phyloP scores from a whole-genome alignment of 2,113 vertebrate genomes.

The Rafetus swinhoei region DNA sequence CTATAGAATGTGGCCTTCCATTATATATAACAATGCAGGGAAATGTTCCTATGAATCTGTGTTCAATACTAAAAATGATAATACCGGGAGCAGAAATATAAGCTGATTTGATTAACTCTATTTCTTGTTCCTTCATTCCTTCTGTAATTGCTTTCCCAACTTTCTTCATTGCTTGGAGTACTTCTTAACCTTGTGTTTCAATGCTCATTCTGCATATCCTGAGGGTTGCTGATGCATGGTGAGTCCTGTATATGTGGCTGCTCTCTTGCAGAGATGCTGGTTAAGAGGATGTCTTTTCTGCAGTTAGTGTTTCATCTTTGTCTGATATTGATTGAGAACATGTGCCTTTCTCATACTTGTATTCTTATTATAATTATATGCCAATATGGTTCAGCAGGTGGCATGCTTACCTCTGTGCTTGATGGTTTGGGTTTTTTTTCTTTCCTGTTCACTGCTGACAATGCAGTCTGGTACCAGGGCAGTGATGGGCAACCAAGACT shows the following conservation, averaged over 20 bases:
- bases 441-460: neutral
- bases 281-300: neutral
- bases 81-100: neutral
- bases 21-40: neutral
- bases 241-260: neutral
- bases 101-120: neutral
- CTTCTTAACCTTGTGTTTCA: neutral
- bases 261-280: neutral
- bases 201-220: neutral
- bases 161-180: neutral
- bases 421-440: neutral
- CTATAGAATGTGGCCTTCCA: neutral
- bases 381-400: neutral
- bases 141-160: constrained; percentile 7
- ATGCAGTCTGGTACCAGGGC: neutral
- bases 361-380: neutral
- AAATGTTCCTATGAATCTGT: neutral
- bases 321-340: neutral
- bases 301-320: neutral
- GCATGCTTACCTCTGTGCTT: fast-evolving
- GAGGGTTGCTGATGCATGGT: fast-evolving
- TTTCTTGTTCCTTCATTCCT: neutral
- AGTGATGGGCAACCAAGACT: no score
- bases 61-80: neutral
- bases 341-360: neutral